Conservation (phyloP, 2,888 invertebrate species). For the Pheosia gnoma region DNA sequence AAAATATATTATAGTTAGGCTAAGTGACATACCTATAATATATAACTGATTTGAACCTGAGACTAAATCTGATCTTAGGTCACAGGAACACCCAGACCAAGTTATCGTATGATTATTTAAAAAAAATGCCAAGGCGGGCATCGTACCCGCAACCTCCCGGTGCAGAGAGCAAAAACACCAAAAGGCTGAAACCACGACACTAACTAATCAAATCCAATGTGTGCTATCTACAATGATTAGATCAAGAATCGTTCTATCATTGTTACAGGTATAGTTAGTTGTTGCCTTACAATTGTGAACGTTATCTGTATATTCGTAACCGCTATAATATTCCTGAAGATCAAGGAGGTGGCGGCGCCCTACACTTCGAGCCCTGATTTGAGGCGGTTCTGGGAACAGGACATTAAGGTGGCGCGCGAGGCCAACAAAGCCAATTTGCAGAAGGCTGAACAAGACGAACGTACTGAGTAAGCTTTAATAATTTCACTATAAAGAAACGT, state of each 20-base stretch:
- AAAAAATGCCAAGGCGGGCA: too few relatives aligned
- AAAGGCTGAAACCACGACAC: too few relatives aligned
- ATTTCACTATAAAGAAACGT: background rate
- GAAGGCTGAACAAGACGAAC: constrained; percentile 82
- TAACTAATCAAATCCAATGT: too few relatives aligned
- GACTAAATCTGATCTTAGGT: too few relatives aligned
- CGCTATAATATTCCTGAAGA: constrained; percentile 91
- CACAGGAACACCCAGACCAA: too few relatives aligned
- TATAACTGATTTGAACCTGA: too few relatives aligned
- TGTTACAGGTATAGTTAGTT: constrained; percentile 87
- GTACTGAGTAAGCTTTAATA: constrained; percentile 63
- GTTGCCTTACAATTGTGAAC: constrained; percentile 91
- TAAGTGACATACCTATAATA: background rate
- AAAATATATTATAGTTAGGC: constrained; percentile 73
- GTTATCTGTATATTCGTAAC: constrained; percentile 93
- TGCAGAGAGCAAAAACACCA: too few relatives aligned
- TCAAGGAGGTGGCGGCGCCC: constrained; percentile 93
- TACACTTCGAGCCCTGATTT: constrained; percentile 90
- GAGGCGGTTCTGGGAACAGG: constrained; percentile 91
- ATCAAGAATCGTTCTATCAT: background rate
- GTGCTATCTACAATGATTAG: too few relatives aligned
- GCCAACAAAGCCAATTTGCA: constrained; percentile 85
- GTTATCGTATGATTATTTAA: too few relatives aligned
- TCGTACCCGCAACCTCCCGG: too few relatives aligned
- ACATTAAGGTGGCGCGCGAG: constrained; percentile 89